A percentile compares a stretch with the other conserved stretches of the same genome.
Evolutionary conservation across 2,797 vertebrate species (phyloP).

Genomic region (Sebastes flavidus): DNA sequence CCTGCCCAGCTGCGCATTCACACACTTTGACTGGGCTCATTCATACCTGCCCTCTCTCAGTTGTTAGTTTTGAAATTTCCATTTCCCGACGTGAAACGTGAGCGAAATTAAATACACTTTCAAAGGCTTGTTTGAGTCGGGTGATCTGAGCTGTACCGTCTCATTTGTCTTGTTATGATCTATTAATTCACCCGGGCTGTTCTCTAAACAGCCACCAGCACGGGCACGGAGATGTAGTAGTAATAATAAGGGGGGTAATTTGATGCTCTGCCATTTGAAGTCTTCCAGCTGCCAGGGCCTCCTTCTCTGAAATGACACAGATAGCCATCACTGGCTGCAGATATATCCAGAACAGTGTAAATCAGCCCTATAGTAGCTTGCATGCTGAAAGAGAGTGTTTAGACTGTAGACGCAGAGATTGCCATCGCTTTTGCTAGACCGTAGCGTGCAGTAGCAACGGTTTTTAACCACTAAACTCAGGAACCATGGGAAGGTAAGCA

Average conservation of each 20-base stretch:
- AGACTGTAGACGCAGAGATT: constrained; percentile 51
- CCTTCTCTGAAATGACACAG: constrained; percentile 55
- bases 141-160: constrained; percentile 48
- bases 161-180: constrained; percentile 64
- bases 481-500: constrained; percentile 8
- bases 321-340: constrained; percentile 64
- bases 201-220: constrained; percentile 65
- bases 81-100: constrained; percentile 37
- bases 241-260: constrained; percentile 68
- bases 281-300: constrained; percentile 66
- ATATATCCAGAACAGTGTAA: constrained; percentile 61
- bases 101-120: constrained; percentile 57
- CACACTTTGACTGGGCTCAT: constrained; percentile 47
- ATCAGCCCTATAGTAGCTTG: constrained; percentile 46
- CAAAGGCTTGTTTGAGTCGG: constrained; percentile 46
- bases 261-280: constrained; percentile 70
- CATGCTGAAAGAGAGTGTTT: constrained; percentile 53
- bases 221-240: constrained; percentile 41
- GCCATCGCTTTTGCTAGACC: constrained; percentile 34
- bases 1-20: constrained; percentile 26
- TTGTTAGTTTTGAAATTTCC: constrained; percentile 41
- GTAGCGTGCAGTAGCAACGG: constrained; percentile 6
- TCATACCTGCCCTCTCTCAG: constrained; percentile 42
- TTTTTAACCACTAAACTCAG: constrained; percentile 12
- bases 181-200: constrained; percentile 65